Evolutionary conservation across 2,888 invertebrate species (phyloP), one percentile per base, ranked within the genome.

Genomic region (Synanthedon formicaeformis): DNA sequence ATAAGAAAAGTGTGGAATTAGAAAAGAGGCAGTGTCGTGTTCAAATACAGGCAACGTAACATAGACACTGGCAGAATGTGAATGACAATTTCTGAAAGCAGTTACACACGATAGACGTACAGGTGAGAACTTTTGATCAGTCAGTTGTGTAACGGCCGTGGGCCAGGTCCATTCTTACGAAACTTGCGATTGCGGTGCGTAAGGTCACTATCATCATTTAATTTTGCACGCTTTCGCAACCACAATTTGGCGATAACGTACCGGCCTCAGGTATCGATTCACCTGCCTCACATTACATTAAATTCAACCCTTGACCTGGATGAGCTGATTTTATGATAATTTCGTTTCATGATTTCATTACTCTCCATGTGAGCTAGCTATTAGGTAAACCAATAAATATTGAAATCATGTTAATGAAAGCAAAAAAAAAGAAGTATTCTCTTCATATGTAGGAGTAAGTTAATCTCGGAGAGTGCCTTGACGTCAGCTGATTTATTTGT

Each of bases 201-300:
- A 79, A 84, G 83, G 81, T 82, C 83, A 76, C 75, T 72, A 72
- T 66, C 73, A 78, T 78, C 78, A 75, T 78, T 73, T 78, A 72
- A 80, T 81, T 83, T 80, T 75, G 78, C 80, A 78, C 79, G 78
- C 74, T 83, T 82, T 81, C 78, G 78, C 70, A 81, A 80, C 61
- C 64, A n/a, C n/a, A 45, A 45, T 45, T 45, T 45, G 45, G 45
- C 45, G 45, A 45, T 45, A 45, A 45, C 34, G 34, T 10, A 10
- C 10, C 34, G 10, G 34, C 45, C 45, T 6, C 14, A 14, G 45
- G 14, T 45, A n/a, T 14, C 45, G 14, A 45, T 45, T 13, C 45
- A 45, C 13, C 45, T 45, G 45, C 6, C 45, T 45, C 13, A 45
- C 45, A 45, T 45, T 4, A 45, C n/a, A 45, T 45, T 51, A 40